Conservation (phyloP, 2,888 invertebrate species). For the Lasioglossum zephyrum region DNA sequence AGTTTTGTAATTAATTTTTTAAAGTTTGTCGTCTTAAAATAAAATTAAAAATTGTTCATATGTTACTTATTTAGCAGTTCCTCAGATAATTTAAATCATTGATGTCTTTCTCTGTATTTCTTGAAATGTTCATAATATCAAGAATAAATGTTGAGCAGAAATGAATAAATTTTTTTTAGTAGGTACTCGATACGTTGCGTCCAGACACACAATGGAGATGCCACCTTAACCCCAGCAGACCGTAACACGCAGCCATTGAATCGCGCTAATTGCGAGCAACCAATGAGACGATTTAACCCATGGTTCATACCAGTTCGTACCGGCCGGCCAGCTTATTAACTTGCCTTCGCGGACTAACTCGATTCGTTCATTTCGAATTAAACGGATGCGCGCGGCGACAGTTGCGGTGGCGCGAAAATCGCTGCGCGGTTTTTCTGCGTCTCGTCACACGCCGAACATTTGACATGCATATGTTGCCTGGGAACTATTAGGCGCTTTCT, state of each 20-base stretch:
- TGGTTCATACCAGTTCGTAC: constrained; percentile 43
- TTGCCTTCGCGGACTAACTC: constrained; percentile 31
- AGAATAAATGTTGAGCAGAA: too few relatives aligned
- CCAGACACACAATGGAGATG: too few relatives aligned
- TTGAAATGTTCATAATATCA: too few relatives aligned
- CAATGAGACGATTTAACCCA: constrained; percentile 52
- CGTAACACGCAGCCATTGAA: constrained; percentile 1
- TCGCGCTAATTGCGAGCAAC: constrained; percentile 45
- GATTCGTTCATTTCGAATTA: constrained; percentile 37
- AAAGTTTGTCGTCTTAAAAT: too few relatives aligned
- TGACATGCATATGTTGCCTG: neutral
- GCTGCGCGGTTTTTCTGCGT: neutral
- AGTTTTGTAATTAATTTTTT: too few relatives aligned
- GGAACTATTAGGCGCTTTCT: neutral
- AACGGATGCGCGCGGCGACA: neutral
- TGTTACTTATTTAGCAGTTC: too few relatives aligned
- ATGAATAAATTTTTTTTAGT: too few relatives aligned
- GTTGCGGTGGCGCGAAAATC: constrained; percentile 16
- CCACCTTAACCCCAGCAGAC: neutral
- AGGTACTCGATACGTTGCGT: too few relatives aligned
- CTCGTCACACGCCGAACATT: neutral
- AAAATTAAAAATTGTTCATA: too few relatives aligned
- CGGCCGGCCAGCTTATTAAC: constrained; percentile 35
- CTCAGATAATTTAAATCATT: too few relatives aligned
- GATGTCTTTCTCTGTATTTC: too few relatives aligned